Base-by-base conservation (phyloP, 2,797 vertebrate species). In the Cyprinella venusta region DNA sequence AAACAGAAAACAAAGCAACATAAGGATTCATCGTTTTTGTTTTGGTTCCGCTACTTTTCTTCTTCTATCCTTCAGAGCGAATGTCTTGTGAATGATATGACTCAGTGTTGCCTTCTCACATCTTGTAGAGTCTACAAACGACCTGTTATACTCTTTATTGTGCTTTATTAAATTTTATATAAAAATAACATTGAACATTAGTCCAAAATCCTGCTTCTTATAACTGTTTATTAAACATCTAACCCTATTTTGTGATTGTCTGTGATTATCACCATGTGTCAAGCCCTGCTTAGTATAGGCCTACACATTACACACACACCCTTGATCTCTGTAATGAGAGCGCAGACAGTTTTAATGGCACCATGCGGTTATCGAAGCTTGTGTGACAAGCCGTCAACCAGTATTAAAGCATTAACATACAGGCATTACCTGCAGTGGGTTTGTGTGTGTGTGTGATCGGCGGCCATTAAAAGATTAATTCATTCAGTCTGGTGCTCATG, bases 301-400 rank as follows among this genome's bases (percentile, higher is more conserved):
- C 30, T 33, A 61, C 54, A 54, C 72, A 69, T 38, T n/a, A 50
- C 10, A 72, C 48, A 72, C 70, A 54, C 71, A n/a, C 48, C 12
- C 6, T 74, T 74, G 71, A 74, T 54, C 30, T 54, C 6, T 54
- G 30, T 36, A 74, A 54, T 74, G 71, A 74, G 71, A 74, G 42
- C 19, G 9, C 42, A 78, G 42, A 10, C 76, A 64, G 76, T 78
- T 61, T 78, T 78, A 78, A 78, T 65, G 76, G 76, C 76, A 50
- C 76, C 76, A 78, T 81, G 54, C 4, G 10, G 70, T 70, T 71
- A 64, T 40, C 0, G 72, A 16, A 52, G 59, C 61, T 64, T 50
- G 59, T 65, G n/a, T 75, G 69, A 81, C 1, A 6, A 71, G 24
- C 50, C 36, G 24, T 77, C 71, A 77, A 36, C 24, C 48, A 45